Percentiles rank a stretch among this genome's conserved stretches.
Evolutionary conservation across 2,888 invertebrate genomes (phyloP).

Genomic region (Cerastis rubricosa): DNA sequence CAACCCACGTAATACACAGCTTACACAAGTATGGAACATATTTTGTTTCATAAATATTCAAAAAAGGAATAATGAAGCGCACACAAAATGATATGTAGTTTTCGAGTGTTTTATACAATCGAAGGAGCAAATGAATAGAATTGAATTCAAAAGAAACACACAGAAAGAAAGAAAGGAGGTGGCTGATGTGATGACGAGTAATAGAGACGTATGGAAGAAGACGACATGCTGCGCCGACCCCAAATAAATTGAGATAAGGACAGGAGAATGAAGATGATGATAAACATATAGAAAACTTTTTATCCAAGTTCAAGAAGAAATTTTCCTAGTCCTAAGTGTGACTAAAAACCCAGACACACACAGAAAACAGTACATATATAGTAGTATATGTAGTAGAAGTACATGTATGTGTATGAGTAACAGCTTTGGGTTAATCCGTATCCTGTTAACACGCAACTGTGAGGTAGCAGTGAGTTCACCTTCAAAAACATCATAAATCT

Average conservation of each 20-base stretch:
- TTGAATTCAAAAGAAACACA: background rate
- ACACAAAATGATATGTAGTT: background rate
- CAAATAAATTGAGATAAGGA: background rate
- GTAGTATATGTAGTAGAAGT: too few relatives aligned
- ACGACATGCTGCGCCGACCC: background rate
- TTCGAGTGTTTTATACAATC: slow-evolving; percentile 1
- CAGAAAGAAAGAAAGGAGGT: background rate
- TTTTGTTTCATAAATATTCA: slow-evolving; percentile 10
- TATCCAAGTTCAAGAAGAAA: background rate
- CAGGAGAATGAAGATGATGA: background rate
- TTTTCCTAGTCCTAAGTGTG: background rate
- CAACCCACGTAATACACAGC: background rate
- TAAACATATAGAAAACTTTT: background rate
- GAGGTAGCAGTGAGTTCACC: slow-evolving; percentile 8
- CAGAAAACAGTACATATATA: too few relatives aligned
- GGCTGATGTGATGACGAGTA: background rate
- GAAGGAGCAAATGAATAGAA: background rate
- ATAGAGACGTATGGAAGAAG: background rate
- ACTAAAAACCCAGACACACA: background rate
- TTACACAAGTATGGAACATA: background rate
- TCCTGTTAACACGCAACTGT: slow-evolving; percentile 13
- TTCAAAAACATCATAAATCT: slow-evolving; percentile 21
- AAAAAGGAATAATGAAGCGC: background rate
- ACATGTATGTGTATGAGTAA: slow-evolving; percentile 2
- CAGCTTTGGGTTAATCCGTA: slow-evolving; percentile 4